A percentile compares a stretch with the other conserved stretches of the same genome.
phyloP scores from a whole-genome alignment of 1,140 invertebrate genomes.

The Oscheius sp. region DNA sequence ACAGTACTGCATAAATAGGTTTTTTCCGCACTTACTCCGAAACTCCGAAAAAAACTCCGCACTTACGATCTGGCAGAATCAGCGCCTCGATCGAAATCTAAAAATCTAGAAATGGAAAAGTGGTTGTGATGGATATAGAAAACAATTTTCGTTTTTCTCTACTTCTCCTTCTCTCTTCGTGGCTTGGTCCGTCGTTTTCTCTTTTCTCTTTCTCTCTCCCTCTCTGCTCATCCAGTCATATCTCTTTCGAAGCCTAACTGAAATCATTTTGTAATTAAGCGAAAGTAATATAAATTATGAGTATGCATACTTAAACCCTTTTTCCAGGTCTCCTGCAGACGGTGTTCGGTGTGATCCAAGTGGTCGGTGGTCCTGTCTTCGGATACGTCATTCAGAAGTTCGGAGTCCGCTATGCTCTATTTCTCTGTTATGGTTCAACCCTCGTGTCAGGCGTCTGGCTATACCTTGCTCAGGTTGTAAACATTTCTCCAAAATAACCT shows the following conservation, averaged over 20 bases:
- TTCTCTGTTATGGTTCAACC: slow-evolving; percentile 29
- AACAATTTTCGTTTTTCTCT: not conserved
- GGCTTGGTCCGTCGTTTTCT: not conserved
- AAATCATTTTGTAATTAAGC: no score
- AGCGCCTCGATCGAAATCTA: no score
- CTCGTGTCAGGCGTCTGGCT: slow-evolving; percentile 23
- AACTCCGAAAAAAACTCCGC: no score
- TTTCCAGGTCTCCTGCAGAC: slow-evolving; percentile 42
- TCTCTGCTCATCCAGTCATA: not conserved
- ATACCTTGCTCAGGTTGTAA: slow-evolving; percentile 31
- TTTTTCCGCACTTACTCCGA: no score
- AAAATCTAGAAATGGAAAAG: no score
- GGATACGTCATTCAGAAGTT: slow-evolving; percentile 39
- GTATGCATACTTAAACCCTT: not conserved
- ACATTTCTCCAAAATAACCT: not conserved
- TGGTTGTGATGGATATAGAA: not conserved
- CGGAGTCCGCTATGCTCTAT: slow-evolving; percentile 25
- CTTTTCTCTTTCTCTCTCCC: not conserved
- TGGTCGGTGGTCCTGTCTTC: slow-evolving; percentile 41
- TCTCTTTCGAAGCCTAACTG: no score
- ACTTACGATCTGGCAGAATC: no score
- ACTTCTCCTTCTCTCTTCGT: not conserved
- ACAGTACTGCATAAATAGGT: no score
- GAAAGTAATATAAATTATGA: not conserved
- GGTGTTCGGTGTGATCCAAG: slow-evolving; percentile 39